Percentiles rank a stretch among this genome's conserved stretches.
phyloP scores from a whole-genome alignment of 2,113 vertebrate species.

The Bubalus kerabau region DNA sequence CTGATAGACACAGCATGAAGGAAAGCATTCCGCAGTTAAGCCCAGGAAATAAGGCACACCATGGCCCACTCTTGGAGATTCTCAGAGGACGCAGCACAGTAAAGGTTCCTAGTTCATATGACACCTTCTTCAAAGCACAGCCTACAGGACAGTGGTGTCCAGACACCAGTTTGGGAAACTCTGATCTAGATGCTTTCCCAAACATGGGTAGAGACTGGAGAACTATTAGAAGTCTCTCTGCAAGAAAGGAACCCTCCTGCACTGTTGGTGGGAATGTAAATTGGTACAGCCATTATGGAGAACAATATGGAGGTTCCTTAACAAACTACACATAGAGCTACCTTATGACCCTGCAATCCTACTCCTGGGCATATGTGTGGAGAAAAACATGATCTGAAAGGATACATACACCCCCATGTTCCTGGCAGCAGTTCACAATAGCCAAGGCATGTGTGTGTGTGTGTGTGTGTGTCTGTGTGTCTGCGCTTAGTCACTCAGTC shows the following conservation, averaged over 20 bases:
- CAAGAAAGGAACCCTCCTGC: not conserved
- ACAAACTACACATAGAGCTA: not conserved
- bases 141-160: not conserved
- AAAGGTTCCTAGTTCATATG: not conserved
- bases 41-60: not conserved
- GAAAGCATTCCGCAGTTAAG: not conserved
- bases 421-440: not conserved
- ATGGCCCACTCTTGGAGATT: not conserved
- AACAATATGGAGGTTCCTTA: not conserved
- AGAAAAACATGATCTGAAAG: not conserved
- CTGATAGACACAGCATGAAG: not conserved
- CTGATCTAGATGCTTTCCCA: not conserved
- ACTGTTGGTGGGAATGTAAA: not conserved
- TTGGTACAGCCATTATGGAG: not conserved
- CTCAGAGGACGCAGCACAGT: not conserved
- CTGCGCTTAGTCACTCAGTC: not conserved
- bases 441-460: not conserved
- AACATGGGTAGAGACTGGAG: not conserved
- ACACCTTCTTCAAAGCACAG: not conserved
- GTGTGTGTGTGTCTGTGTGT: accelerated
- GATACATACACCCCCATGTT: not conserved
- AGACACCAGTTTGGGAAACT: not conserved
- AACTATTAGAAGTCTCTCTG: not conserved
- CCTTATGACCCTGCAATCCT: not conserved
- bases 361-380: not conserved